phyloP scores from a whole-genome alignment of 2,113 vertebrate species.

The Erythrolamprus reginae region DNA sequence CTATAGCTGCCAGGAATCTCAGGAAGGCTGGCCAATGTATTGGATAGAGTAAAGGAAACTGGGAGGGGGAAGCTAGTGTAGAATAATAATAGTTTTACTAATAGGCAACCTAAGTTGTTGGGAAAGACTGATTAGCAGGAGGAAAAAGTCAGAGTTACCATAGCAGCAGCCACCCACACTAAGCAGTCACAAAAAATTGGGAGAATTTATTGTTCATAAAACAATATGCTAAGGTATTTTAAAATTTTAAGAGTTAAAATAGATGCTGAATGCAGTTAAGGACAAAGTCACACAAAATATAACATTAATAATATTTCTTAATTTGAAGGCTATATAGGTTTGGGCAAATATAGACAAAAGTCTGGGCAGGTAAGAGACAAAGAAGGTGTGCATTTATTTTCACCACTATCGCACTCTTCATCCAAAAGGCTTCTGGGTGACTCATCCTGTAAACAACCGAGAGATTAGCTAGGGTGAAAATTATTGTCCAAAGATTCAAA shows the following conservation, averaged over 20 bases:
- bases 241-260: neutral
- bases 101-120: conserved; percentile 43
- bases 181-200: conserved; percentile 28
- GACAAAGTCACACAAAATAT: neutral
- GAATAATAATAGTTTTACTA: conserved; percentile 41
- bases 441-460: neutral
- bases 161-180: conserved; percentile 73
- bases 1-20: neutral
- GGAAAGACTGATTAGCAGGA: conserved; percentile 48
- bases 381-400: neutral
- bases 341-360: neutral
- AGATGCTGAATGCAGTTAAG: neutral
- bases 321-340: neutral
- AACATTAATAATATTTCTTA: neutral
- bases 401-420: neutral
- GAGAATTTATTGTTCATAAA: conserved; percentile 62
- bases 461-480: neutral
- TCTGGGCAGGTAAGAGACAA: no score
- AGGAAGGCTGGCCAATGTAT: neutral
- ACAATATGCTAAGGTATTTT: conserved; percentile 43
- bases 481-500: neutral
- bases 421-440: neutral
- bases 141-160: conserved; percentile 66
- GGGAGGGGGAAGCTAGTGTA: conserved; percentile 3
- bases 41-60: neutral